A percentile compares a stretch with the other conserved stretches of the same genome.
Conservation (phyloP, 2,113 vertebrate species). For the Puffinus mauretanicus region DNA sequence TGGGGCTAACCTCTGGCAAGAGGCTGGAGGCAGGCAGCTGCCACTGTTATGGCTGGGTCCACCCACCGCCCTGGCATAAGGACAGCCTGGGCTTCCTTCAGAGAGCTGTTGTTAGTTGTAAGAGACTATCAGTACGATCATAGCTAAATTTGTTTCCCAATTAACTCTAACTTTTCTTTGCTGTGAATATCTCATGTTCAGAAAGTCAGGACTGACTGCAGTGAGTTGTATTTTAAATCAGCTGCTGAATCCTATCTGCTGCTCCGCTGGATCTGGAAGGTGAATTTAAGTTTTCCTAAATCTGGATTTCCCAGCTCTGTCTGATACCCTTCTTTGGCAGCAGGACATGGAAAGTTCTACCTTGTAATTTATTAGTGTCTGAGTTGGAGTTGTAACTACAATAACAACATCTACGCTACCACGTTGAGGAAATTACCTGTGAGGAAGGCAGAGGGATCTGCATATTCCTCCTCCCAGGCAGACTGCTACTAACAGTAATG, state of each 20-base stretch:
- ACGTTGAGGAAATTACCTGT: background rate
- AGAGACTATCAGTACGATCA: background rate
- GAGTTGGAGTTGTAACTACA: background rate
- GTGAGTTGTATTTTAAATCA: background rate
- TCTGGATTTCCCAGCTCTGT: background rate
- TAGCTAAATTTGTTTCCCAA: background rate
- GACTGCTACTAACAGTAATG: background rate
- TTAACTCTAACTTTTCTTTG: background rate
- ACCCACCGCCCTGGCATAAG: background rate
- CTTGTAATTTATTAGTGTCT: constrained; percentile 28
- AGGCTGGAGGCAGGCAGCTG: background rate
- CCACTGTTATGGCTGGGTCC: background rate
- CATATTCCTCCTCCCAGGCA: background rate
- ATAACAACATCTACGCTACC: background rate
- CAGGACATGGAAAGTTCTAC: background rate
- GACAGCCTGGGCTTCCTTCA: background rate
- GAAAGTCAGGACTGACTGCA: background rate
- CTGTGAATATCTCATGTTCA: background rate
- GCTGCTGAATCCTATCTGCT: background rate
- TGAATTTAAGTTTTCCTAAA: background rate
- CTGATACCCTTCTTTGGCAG: constrained; percentile 12
- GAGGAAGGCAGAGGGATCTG: background rate
- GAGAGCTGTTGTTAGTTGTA: background rate
- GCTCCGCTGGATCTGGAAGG: background rate
- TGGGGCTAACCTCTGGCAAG: background rate